Conservation (phyloP, 2,888 invertebrate genomes). For the Cephus sareptanus region DNA sequence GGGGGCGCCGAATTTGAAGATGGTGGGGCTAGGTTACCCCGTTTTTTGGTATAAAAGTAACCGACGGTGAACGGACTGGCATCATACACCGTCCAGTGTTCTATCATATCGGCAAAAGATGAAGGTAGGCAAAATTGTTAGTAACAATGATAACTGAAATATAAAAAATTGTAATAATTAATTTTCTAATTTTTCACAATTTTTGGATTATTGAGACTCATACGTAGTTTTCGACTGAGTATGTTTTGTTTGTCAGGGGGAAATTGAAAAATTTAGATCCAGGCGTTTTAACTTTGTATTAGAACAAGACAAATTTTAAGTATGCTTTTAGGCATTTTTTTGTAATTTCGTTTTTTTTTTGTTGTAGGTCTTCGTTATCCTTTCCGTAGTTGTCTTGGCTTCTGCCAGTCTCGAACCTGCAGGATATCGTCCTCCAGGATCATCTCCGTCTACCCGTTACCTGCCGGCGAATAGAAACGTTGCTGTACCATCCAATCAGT, state of each 20-base stretch:
- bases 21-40: neutral
- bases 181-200: no score
- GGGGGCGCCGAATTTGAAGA: no score
- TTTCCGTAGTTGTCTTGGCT: conserved; percentile 37
- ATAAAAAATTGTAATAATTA: no score
- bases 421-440: conserved; percentile 45
- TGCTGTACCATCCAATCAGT: conserved; percentile 57
- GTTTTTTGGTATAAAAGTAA: conserved; percentile 20
- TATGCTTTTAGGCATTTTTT: neutral
- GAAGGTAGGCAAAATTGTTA: no score
- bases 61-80: conserved; percentile 1
- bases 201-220: conserved; percentile 9
- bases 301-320: neutral
- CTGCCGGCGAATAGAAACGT: conserved; percentile 25
- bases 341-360: conserved; percentile 7
- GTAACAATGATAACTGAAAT: no score
- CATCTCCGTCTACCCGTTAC: conserved; percentile 31
- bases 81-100: conserved; percentile 12
- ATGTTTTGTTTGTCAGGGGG: neutral
- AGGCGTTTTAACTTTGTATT: no score
- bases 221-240: neutral
- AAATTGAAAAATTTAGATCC: no score
- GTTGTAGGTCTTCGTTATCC: conserved; percentile 35
- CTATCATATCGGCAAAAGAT: no score
- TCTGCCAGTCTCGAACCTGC: conserved; percentile 50